Evolutionary conservation across 2,113 vertebrate species (phyloP), one percentile per base, ranked within the genome.

Genomic region (Gadus chalcogrammus): DNA sequence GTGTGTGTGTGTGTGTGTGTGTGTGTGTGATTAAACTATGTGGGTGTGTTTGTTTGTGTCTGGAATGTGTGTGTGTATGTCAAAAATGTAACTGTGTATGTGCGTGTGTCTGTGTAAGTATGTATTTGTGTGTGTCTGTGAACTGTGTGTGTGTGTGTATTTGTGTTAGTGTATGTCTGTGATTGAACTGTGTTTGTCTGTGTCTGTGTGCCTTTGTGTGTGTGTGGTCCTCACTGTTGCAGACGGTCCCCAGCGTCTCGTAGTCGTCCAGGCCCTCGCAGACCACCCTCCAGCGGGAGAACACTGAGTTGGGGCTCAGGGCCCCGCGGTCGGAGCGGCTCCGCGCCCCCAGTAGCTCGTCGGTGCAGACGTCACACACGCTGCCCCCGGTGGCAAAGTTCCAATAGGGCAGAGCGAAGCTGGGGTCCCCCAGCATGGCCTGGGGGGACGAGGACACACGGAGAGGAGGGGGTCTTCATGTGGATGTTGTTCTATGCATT

Each of bases 341-440:
- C 87, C 94, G 91, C 5, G 96, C 93, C 64, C 97, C 97, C 86
- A 98, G 88, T 74, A 98, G 80, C 70, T 98, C 95, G 70, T 98
- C 95, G 0, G 93, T 95, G 87, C 97, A 99, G 85, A 98, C 93
- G 74, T 98, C 95, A 53, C 96, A 98, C 0, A 89, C 83, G 1
- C 91, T 96, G 81, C 91, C 93, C n/a, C 97, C 96, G 7, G 93
- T 97, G 64, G 96, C 96, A 82, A 99, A 98, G 85, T 99, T 98
- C 96, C 97, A 98, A 84, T 97, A 99, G 2, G 97, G 97, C 22
- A 99, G 91, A 60, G 94, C 94, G 61, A 99, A 98, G 2, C 88
- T 87, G 6, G 93, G 87, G 24, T 98, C 91, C 5, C 89, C 91
- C 22, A 98, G 80, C 95, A 98, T 95, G 63, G 94, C 92, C 97